These are phyloP conservation scores for Hesperia comma DNA, from an alignment of 2,888 invertebrate species.

Conservation along the genomic window DNA sequence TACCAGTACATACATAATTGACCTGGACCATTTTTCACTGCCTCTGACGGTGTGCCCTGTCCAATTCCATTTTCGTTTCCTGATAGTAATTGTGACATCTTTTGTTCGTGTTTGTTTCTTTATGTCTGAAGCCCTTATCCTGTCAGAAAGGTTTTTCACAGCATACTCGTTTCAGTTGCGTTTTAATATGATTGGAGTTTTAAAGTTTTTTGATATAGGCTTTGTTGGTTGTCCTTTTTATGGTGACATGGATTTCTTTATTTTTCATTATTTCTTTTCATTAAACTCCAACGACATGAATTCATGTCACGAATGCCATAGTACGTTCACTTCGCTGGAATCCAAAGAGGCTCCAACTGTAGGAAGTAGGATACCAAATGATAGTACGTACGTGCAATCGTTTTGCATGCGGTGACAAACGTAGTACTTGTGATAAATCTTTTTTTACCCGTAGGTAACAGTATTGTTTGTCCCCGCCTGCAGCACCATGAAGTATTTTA, in stretches of 20 bases:
- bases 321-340: too few species aligned
- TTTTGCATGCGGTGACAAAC: too few species aligned
- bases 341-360: too few species aligned
- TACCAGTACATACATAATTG: slow-evolving; percentile 11
- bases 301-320: too few species aligned
- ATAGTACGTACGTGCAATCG: too few species aligned
- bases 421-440: too few species aligned
- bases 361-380: too few species aligned
- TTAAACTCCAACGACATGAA: too few species aligned
- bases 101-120: slow-evolving; percentile 9
- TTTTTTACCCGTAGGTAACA: too few species aligned
- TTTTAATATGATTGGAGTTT: slow-evolving; percentile 10
- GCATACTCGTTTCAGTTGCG: background rate
- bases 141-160: slow-evolving; percentile 9
- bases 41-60: slow-evolving; percentile 11
- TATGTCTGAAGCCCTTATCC: background rate
- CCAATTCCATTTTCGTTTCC: slow-evolving; percentile 7
- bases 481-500: too few species aligned
- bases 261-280: background rate
- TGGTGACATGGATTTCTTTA: background rate
- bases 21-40: background rate
- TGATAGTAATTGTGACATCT: slow-evolving; percentile 1
- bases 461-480: too few species aligned
- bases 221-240: background rate
- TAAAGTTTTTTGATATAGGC: background rate